phyloP scores from a whole-genome alignment of 1,140 invertebrate genomes.

The Drosophila carrolli region DNA sequence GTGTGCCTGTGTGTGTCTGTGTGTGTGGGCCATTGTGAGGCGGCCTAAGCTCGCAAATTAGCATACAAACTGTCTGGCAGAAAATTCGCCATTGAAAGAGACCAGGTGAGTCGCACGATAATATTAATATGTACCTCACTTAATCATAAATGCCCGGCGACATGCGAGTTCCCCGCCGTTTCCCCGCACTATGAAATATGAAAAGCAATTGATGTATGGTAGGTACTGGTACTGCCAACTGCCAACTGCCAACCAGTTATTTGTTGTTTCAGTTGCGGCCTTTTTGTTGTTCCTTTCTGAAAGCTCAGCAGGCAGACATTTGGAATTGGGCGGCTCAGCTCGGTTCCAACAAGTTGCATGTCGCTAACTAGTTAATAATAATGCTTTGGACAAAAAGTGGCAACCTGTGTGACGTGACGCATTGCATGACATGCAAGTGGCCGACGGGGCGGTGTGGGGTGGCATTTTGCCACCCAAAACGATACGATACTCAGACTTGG shows the following conservation, averaged over 20 bases:
- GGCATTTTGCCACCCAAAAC: constrained; percentile 30
- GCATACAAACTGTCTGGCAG: constrained; percentile 81
- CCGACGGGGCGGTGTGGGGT: constrained; percentile 2
- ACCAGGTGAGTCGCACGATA: constrained; percentile 75
- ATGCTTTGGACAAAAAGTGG: constrained; percentile 61
- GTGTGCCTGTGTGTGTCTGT: neutral
- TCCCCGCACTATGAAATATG: neutral
- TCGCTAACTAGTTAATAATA: constrained; percentile 78
- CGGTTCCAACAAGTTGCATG: constrained; percentile 66
- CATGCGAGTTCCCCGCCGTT: constrained; percentile 53
- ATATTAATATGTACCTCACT: constrained; percentile 73
- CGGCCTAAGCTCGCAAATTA: constrained; percentile 70
- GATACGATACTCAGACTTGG: constrained; percentile 8
- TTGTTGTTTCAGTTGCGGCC: constrained; percentile 17
- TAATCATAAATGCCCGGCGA: constrained; percentile 79
- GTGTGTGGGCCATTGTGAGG: constrained; percentile 33
- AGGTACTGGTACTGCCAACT: constrained; percentile 3
- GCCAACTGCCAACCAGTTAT: constrained; percentile 26
- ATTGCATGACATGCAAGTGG: constrained; percentile 62
- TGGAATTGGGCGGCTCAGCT: constrained; percentile 33
- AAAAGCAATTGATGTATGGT: constrained; percentile 29
- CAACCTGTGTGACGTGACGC: constrained; percentile 60
- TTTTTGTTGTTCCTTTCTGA: constrained; percentile 37
- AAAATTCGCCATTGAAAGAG: constrained; percentile 53
- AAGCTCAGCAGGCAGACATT: constrained; percentile 61